Conservation (phyloP, 1,140 invertebrate species). For the Eupeodes corollae region DNA sequence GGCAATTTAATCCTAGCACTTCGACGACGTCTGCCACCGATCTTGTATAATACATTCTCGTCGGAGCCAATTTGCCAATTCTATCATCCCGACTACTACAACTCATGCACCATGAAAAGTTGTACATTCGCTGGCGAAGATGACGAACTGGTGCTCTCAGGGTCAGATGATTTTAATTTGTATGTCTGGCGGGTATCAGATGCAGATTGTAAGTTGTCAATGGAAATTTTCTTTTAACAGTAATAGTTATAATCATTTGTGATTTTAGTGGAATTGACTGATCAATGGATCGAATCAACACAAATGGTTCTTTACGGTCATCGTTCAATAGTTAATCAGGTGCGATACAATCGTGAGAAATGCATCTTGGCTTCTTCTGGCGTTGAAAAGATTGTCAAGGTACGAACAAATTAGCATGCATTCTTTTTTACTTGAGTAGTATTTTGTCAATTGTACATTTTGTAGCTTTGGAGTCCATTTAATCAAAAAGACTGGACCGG, state of each 20-base stretch:
- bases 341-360: conserved; percentile 75
- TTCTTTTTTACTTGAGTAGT: not conserved
- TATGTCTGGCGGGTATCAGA: conserved; percentile 81
- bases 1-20: conserved; percentile 74
- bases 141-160: conserved; percentile 82
- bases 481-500: conserved; percentile 49
- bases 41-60: conserved; percentile 62
- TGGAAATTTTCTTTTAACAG: not conserved
- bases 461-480: conserved; percentile 68
- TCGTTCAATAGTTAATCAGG: conserved; percentile 92
- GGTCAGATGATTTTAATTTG: conserved; percentile 89
- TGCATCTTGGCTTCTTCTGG: conserved; percentile 85
- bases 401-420: too few relatives aligned
- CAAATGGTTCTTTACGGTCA: conserved; percentile 81
- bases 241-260: conserved; percentile 9
- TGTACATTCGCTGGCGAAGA: conserved; percentile 84
- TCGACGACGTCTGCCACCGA: conserved; percentile 68
- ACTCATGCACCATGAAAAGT: conserved; percentile 95
- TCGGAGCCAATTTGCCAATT: conserved; percentile 67
- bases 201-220: conserved; percentile 40
- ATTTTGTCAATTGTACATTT: not conserved
- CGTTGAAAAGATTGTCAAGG: conserved; percentile 91
- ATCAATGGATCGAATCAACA: conserved; percentile 51
- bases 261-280: conserved; percentile 27
- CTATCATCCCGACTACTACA: conserved; percentile 85